phyloP scores from a whole-genome alignment of 2,797 vertebrate genomes.

The Fringilla coelebs region DNA sequence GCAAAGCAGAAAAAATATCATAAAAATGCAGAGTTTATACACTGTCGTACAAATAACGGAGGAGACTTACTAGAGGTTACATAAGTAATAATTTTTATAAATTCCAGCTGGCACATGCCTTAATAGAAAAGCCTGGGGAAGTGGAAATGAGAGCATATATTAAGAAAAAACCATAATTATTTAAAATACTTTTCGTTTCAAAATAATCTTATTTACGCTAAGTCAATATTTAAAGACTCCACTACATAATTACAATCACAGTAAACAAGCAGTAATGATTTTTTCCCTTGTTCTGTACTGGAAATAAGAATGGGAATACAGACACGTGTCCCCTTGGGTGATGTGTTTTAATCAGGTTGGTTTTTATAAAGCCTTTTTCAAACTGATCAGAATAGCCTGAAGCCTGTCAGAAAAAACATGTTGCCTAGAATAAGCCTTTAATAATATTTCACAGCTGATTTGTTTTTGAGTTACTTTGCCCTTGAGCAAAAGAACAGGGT shows the following conservation, averaged over 20 bases:
- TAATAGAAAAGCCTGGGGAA: not conserved
- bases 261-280: not conserved
- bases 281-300: not conserved
- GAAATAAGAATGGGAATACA: constrained; percentile 38
- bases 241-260: not conserved
- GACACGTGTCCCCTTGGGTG: not conserved
- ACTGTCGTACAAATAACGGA: not conserved
- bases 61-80: not conserved
- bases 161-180: not conserved
- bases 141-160: not conserved
- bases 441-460: constrained; percentile 46
- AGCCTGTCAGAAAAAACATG: constrained; percentile 1
- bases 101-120: not conserved
- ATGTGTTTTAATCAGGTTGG: constrained; percentile 6
- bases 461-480: constrained; percentile 5
- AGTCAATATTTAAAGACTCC: not conserved
- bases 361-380: constrained; percentile 47
- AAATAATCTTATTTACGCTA: not conserved
- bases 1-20: not conserved
- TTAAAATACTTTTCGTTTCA: not conserved
- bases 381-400: constrained; percentile 51
- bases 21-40: not conserved
- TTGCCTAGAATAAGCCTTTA: constrained; percentile 1
- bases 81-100: not conserved
- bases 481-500: constrained; percentile 12